Base-by-base conservation (phyloP, 2,797 vertebrate genomes). In the Synanceia verrucosa region DNA sequence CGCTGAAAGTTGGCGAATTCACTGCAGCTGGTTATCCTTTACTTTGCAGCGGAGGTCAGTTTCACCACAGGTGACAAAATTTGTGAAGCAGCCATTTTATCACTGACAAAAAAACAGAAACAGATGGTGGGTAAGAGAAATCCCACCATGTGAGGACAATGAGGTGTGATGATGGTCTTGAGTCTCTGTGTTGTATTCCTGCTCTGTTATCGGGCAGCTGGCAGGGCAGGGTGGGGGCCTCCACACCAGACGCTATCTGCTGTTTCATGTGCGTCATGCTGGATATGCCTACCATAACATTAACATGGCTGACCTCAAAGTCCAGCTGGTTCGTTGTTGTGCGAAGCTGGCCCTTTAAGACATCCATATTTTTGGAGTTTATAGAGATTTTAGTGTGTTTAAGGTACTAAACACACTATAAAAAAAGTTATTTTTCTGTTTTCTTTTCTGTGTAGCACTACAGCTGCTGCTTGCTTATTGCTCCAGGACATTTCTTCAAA, bases 141-240 rank as follows among this genome's bases (percentile, higher is more conserved):
- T 53, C 28, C 53, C 41, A 51, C 19, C 21, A 52, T 19, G 9
- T 21, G 65, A 28, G 9, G 21, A n/a, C 39, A 33, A 52, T 0
- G n/a, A 13, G 31, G 14, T 9, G 46, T 21, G 43, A 13, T n/a
- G 39, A 19, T 48, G 6, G 11, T 14, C 37, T 39, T 7, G 6
- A 16, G 37, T 72, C 29, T 58, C 23, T 2, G 56, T 60, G 79
- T 69, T 68, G 79, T 52, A 74, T 36, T 29, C 34, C 44, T 56
- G 57, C 29, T 55, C 29, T 18, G 79, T 90, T 91, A 92, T 92
- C 91, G 23, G 65, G 11, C 43, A 4, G 7, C 57, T 58, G 64
- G n/a, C 88, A 82, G 78, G 2, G 68, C 46, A 85, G 89, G 89
- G 88, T 76, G 88, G 85, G 39, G 86, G 65, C 65, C n/a, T 59